Evolutionary conservation across 2,888 invertebrate genomes (phyloP), one percentile per base, ranked within the genome.

Genomic region (Automeris io): DNA sequence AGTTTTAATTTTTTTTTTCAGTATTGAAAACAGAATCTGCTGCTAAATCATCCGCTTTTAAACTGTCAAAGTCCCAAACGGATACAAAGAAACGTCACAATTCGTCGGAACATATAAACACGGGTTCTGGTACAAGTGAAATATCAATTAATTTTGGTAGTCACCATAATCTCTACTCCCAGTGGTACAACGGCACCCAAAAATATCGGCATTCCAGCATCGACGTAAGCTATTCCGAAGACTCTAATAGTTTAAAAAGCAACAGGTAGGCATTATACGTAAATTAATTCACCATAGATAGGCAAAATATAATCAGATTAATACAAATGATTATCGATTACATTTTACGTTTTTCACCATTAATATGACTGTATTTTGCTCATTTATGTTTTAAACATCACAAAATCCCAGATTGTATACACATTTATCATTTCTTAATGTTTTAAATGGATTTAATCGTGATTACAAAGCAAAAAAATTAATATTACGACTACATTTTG

Each of bases 181-280:
- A 85, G 12, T 83, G 83, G 72, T 80, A 82, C 58, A 63, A 64
- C 46, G 61, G 71, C 37, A 45, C 63, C 1, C 70, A 74, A 47
- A 73, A 72, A 39, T 70, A 77, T 40, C 54, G 76, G 25, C 76
- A 80, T 45, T 80, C 78, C 0, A 89, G 89, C 41, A 61, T 85
- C 39, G 89, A 85, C 46, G 83, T 89, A 37, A 85, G 83, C 23
- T 88, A 86, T 46, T 92, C 92, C 0, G 92, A 92, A 55, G 92
- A 91, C 65, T 92, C 92, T 0, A 88, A 89, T 23, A 92, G 92
- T 57, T 89, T 92, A 66, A 90, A 91, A 40, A 89, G 89, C 54
- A 88, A 88, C 43, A 90, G 90, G 82, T 90, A 87, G 5, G 6
- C 21, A 31, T 6, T 13, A 22, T 8, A n/a, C n/a, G n/a, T n/a